Conservation (phyloP, 2,888 invertebrate species). For the Thera obeliscata region DNA sequence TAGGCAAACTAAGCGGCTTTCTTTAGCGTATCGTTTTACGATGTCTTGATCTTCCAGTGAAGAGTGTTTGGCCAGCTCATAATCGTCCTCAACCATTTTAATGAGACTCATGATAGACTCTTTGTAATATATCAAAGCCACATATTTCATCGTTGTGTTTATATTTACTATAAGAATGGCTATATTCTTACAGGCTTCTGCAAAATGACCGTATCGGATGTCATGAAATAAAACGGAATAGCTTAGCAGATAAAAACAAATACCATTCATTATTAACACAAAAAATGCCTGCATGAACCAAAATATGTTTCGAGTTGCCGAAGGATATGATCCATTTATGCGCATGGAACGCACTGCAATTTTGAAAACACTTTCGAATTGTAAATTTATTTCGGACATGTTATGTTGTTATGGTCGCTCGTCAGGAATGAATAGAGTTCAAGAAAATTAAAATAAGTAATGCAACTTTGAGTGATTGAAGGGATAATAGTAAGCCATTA, state of each 20-base stretch:
- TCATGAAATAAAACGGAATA: conserved; percentile 57
- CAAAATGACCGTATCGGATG: conserved; percentile 47
- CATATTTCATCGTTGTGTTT: conserved; percentile 57
- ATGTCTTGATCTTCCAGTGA: conserved; percentile 52
- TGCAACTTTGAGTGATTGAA: background rate
- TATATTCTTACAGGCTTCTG: conserved; percentile 60
- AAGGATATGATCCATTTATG: conserved; percentile 55
- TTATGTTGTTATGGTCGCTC: background rate
- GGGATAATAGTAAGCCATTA: background rate
- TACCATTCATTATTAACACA: conserved; percentile 34
- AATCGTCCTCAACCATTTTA: conserved; percentile 56
- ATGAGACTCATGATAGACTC: conserved; percentile 52
- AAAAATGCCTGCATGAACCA: conserved; percentile 49
- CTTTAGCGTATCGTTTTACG: conserved; percentile 50
- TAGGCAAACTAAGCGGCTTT: conserved; percentile 53
- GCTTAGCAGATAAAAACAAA: conserved; percentile 41
- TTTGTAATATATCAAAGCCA: conserved; percentile 51
- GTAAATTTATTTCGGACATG: conserved; percentile 26
- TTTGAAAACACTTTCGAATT: conserved; percentile 54
- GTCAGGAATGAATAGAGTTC: background rate
- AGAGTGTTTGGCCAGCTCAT: conserved; percentile 47
- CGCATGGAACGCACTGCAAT: conserved; percentile 48
- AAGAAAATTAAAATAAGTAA: background rate
- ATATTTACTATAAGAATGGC: conserved; percentile 57
- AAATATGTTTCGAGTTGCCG: conserved; percentile 40